phyloP scores from a whole-genome alignment of 1,140 invertebrate genomes.

The Hestina assimilis region DNA sequence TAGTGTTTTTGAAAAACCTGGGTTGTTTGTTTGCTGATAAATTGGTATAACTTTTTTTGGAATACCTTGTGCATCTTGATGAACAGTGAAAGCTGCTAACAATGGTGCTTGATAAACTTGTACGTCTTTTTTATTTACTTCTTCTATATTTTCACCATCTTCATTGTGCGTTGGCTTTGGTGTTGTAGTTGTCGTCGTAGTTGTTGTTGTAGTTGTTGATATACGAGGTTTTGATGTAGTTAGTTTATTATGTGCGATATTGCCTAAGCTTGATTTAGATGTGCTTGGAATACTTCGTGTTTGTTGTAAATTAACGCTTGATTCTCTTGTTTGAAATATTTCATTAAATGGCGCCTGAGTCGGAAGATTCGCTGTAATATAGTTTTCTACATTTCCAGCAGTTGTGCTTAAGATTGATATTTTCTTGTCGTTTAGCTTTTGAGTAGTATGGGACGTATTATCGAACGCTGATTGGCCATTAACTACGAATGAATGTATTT shows the following conservation, averaged over 20 bases:
- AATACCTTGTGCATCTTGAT: constrained; percentile 86
- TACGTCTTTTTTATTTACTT: constrained; percentile 84
- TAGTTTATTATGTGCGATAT: constrained; percentile 35
- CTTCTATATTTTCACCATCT: constrained; percentile 82
- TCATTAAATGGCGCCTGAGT: constrained; percentile 61
- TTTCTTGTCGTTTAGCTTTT: constrained; percentile 57
- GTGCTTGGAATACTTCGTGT: constrained; percentile 58
- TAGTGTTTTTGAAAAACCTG: constrained; percentile 40
- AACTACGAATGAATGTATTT: constrained; percentile 67
- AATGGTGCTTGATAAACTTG: constrained; percentile 89
- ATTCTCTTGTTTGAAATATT: constrained; percentile 65
- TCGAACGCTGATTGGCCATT: constrained; percentile 70
- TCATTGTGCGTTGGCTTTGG: constrained; percentile 80
- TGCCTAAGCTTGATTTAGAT: constrained; percentile 40
- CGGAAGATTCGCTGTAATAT: constrained; percentile 55
- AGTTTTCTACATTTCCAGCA: constrained; percentile 69
- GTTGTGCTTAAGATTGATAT: constrained; percentile 68
- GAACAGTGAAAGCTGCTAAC: constrained; percentile 89
- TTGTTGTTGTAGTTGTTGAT: constrained; percentile 50
- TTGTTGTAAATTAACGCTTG: constrained; percentile 59
- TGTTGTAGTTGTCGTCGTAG: constrained; percentile 78
- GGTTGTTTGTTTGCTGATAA: constrained; percentile 51
- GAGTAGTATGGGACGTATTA: constrained; percentile 48
- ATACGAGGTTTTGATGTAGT: constrained; percentile 40
- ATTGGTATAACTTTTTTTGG: constrained; percentile 87